phyloP scores from a whole-genome alignment of 2,888 invertebrate species.

The Aromia moschata region DNA sequence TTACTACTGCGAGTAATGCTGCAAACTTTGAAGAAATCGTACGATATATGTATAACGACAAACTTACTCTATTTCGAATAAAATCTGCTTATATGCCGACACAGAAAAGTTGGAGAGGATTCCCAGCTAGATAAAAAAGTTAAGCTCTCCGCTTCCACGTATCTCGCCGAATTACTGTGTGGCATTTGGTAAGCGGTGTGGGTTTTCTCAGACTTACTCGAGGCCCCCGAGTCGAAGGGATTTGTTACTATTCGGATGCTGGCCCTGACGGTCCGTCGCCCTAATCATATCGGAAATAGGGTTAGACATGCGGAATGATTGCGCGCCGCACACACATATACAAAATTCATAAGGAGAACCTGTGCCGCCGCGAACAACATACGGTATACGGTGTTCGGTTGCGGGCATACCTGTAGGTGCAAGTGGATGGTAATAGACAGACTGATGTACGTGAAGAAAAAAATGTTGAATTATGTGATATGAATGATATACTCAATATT shows the following conservation, averaged over 20 bases:
- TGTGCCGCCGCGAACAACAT: not conserved
- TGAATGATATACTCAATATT: no score
- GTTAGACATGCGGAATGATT: slow-evolving; percentile 63
- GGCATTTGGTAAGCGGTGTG: slow-evolving; percentile 42
- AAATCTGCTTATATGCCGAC: no score
- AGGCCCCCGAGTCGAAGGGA: slow-evolving; percentile 42
- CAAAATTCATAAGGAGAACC: slow-evolving; percentile 28
- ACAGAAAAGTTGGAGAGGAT: no score
- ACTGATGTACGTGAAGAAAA: no score
- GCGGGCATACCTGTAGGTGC: not conserved
- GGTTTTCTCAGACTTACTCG: slow-evolving; percentile 33
- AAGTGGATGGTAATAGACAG: not conserved
- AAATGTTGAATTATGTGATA: no score
- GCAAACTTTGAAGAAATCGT: no score
- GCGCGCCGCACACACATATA: slow-evolving; percentile 50
- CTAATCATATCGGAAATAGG: slow-evolving; percentile 61
- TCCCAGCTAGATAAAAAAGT: slow-evolving; percentile 4
- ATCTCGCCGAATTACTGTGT: not conserved
- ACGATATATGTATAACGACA: no score
- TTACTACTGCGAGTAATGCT: no score
- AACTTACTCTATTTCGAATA: not conserved
- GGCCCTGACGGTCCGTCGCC: slow-evolving; percentile 35
- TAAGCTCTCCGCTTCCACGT: not conserved
- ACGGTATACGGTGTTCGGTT: slow-evolving; percentile 5
- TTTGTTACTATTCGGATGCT: slow-evolving; percentile 58